phyloP scores from a whole-genome alignment of 2,888 invertebrate genomes.

The Parochlus steinenii region DNA sequence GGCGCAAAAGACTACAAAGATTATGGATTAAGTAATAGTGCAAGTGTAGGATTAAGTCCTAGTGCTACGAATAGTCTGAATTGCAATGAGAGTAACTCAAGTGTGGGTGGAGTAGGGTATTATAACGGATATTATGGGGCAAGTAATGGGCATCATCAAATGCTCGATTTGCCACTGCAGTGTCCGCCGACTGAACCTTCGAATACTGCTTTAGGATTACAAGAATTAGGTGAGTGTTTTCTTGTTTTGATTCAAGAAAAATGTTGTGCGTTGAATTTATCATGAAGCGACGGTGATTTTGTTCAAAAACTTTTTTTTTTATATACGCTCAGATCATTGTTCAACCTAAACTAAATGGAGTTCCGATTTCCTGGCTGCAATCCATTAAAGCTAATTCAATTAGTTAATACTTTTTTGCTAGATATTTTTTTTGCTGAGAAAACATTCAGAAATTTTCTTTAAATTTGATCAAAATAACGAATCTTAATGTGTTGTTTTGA shows the following conservation, averaged over 20 bases:
- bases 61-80: conserved; percentile 18
- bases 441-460: too few relatives aligned
- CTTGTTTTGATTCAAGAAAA: not conserved
- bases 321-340: too few relatives aligned
- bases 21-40: conserved; percentile 19
- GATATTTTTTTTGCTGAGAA: conserved; percentile 1
- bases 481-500: too few relatives aligned
- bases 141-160: conserved; percentile 26
- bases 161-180: conserved; percentile 30
- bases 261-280: not conserved
- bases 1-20: conserved; percentile 4
- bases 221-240: conserved; percentile 26
- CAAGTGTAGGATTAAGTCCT: conserved; percentile 24
- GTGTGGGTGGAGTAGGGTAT: conserved; percentile 22
- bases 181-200: conserved; percentile 29
- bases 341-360: too few relatives aligned
- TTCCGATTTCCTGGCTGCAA: too few relatives aligned
- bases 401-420: not conserved
- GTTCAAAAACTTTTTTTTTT: not conserved
- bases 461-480: too few relatives aligned
- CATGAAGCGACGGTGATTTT: conserved; percentile 3
- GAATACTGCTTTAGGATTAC: conserved; percentile 29
- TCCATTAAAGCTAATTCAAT: not conserved
- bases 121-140: conserved; percentile 26
- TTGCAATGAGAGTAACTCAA: conserved; percentile 17